Evolutionary conservation across 2,888 invertebrate genomes (phyloP).

Genomic region (Saturnia pavonia): DNA sequence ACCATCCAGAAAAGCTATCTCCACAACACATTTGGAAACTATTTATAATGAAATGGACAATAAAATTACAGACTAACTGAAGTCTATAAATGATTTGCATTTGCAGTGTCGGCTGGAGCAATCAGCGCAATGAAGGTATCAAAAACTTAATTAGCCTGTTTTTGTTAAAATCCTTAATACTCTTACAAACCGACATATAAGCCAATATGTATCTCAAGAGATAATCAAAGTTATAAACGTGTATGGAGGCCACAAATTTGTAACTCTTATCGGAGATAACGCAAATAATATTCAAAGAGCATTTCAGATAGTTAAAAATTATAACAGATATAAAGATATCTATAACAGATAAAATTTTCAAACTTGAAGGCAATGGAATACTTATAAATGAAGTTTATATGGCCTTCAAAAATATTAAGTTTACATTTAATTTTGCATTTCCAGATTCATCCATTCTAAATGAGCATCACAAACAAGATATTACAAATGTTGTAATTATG

Average conservation of each 20-base stretch:
- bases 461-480: slow-evolving; percentile 25
- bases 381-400: slow-evolving; percentile 27
- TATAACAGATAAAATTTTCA: slow-evolving; percentile 27
- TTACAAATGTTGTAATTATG: slow-evolving; percentile 23
- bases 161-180: slow-evolving; percentile 28
- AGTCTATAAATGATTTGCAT: slow-evolving; percentile 21
- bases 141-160: slow-evolving; percentile 24
- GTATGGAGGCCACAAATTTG: slow-evolving; percentile 25
- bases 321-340: slow-evolving; percentile 26
- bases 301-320: slow-evolving; percentile 28
- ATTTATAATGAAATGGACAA: slow-evolving; percentile 24
- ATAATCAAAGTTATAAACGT: slow-evolving; percentile 24
- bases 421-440: slow-evolving; percentile 25
- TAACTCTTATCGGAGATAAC: slow-evolving; percentile 27
- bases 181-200: slow-evolving; percentile 4
- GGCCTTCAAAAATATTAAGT: slow-evolving; percentile 28
- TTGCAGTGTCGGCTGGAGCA: slow-evolving; percentile 20
- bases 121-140: slow-evolving; percentile 25
- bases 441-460: slow-evolving; percentile 24
- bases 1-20: too few relatives aligned
- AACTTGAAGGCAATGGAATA: slow-evolving; percentile 28
- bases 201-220: slow-evolving; percentile 25
- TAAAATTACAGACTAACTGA: slow-evolving; percentile 24
- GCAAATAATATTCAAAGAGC: slow-evolving; percentile 29
- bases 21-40: not conserved